Evolutionary conservation across 2,888 invertebrate genomes (phyloP), one percentile per base, ranked within the genome.

Genomic region (Uropetala carovei): DNA sequence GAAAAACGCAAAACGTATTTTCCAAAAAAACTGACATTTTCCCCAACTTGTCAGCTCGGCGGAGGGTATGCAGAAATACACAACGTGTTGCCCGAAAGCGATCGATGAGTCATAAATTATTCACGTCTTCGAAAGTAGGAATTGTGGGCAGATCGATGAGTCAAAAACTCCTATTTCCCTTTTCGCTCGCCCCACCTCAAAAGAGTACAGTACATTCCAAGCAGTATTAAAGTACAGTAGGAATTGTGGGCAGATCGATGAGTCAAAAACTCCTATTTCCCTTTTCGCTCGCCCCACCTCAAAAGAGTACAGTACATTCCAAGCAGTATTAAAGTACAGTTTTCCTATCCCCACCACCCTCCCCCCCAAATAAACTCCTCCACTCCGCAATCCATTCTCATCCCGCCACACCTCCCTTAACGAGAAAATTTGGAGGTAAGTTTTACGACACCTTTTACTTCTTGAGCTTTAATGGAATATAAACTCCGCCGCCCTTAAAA

Each of bases 381-480:
- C 43, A 43, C 1, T 5, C 3, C 1, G 5, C 1, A 43, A 43
- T 3, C 1, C 43, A 1, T 43, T 5, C 43, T 5, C 43, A 43
- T 43, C 1, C 43, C 43, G 43, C 43, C 43, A 5, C 18, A 11
- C 18, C n/a, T 64, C 14, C 27, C 75, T 75, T 75, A 75, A 75
- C 75, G 75, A 75, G 75, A 75, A 75, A 75, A 75, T 75, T 27
- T 27, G 3, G 75, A 27, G 11, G 22, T 27, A 22, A 75, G 22
- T 75, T 75, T 75, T 27, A 75, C 18, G 16, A 22, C 75, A 27
- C 75, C 43, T 43, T 43, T 43, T 43, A 43, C 43, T 43, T 27
- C 75, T 75, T 9, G 22, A 27, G 27, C 75, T 75, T 75, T 75
- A 27, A 75, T 75, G 75, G 75, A 75, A 75, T 75, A 75, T 75